These are phyloP conservation scores for Drosophila algonquin DNA, from an alignment of 2,888 invertebrate genomes.

Conservation along the genomic window DNA sequence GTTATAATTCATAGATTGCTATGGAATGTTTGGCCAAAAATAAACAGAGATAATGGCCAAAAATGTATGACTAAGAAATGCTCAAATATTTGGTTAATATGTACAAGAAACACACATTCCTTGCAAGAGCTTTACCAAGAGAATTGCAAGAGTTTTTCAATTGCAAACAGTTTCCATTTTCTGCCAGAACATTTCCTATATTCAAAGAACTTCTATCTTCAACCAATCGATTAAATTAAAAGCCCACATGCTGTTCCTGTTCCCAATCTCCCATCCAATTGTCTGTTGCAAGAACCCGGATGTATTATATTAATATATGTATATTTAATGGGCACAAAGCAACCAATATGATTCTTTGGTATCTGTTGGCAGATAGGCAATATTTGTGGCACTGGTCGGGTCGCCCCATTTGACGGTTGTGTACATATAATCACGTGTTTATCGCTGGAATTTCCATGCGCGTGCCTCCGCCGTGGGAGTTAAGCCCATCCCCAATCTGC, in stretches of 20 bases:
- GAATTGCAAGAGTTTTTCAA: neutral
- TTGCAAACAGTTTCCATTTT: too few species aligned
- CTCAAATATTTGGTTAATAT: neutral
- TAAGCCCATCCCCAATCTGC: constrained; percentile 21
- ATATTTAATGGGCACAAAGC: constrained; percentile 12
- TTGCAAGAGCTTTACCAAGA: too few species aligned
- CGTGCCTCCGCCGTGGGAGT: constrained; percentile 61
- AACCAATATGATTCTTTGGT: constrained; percentile 27
- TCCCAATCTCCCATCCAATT: too few species aligned
- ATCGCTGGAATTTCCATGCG: constrained; percentile 66
- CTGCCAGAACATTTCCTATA: neutral
- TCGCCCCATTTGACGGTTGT: constrained; percentile 48
- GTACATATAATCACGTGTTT: constrained; percentile 72
- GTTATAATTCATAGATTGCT: neutral
- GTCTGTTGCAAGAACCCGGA: constrained; percentile 12
- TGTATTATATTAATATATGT: too few species aligned
- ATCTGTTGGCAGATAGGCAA: constrained; percentile 14
- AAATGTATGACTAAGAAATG: neutral
- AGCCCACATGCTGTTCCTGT: too few species aligned
- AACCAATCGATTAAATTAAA: too few species aligned
- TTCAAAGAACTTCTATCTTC: neutral
- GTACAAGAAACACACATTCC: too few species aligned
- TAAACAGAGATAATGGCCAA: neutral
- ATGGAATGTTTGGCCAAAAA: neutral
- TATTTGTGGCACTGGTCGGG: constrained; percentile 7